Conservation (phyloP, 2,113 vertebrate species). For the Notiomystis cincta region DNA sequence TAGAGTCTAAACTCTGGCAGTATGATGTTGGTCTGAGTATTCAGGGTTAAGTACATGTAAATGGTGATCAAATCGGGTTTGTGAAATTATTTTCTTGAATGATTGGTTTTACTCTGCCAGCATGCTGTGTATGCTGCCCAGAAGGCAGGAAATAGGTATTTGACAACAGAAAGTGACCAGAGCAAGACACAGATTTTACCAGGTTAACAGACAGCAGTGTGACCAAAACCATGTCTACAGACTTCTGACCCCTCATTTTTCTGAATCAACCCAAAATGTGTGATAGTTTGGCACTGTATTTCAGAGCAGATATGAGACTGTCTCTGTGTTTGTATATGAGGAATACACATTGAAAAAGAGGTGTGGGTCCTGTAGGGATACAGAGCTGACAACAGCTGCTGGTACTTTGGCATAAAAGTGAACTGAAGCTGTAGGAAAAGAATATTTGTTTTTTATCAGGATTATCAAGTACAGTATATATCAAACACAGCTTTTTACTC, state of each 20-base stretch:
- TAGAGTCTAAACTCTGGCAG: not conserved
- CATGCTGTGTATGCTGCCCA: not conserved
- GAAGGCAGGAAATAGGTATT: not conserved
- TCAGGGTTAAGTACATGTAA: not conserved
- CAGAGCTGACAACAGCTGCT: not conserved
- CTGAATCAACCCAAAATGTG: not conserved
- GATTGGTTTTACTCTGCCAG: not conserved
- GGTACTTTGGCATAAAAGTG: not conserved
- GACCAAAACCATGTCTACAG: not conserved
- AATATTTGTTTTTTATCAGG: not conserved
- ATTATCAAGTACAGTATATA: not conserved
- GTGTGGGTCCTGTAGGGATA: not conserved
- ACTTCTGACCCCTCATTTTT: not conserved
- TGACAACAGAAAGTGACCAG: not conserved
- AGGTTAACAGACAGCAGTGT: not conserved
- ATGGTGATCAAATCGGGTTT: not conserved
- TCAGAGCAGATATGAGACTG: not conserved
- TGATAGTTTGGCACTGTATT: not conserved
- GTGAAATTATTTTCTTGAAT: not conserved
- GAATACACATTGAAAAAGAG: not conserved
- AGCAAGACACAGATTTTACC: not conserved
- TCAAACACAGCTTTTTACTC: not conserved
- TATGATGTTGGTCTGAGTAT: not conserved
- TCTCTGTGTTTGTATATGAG: rapidly evolving
- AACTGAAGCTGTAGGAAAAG: not conserved